Percentiles rank a stretch among this genome's conserved stretches.
Evolutionary conservation across 35 echinoderm and acorn worm genomes (phyloP).

Genomic region (Acanthaster planci): DNA sequence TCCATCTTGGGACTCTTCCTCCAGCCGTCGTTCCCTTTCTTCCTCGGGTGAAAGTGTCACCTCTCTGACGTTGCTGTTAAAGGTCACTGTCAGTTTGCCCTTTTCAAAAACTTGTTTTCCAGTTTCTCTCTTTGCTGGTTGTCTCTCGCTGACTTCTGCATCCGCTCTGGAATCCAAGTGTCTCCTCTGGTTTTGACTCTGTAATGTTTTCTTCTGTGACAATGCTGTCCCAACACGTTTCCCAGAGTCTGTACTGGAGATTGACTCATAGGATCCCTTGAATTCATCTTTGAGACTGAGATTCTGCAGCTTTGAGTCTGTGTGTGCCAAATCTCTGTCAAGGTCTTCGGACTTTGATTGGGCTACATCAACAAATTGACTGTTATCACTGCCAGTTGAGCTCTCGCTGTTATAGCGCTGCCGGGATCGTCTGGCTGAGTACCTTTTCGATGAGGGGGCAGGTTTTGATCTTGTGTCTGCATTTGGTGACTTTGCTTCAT

Average conservation of each 20-base stretch:
- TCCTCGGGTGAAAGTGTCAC: not conserved
- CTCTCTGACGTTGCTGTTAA: not conserved
- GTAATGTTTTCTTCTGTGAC: not conserved
- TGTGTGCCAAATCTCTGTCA: conserved; percentile 13
- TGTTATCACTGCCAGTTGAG: conserved; percentile 46
- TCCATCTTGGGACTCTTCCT: not conserved
- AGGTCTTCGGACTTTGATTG: conserved; percentile 9
- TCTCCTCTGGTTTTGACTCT: not conserved
- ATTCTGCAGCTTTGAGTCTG: conserved; percentile 24
- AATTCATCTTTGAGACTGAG: conserved; percentile 24
- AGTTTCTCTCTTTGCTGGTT: not conserved
- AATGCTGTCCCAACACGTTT: not conserved
- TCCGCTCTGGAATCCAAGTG: conserved; percentile 11
- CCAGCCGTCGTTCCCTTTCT: not conserved
- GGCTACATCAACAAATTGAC: not conserved
- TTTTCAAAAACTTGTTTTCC: not conserved
- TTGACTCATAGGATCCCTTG: not conserved
- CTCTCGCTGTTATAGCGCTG: conserved; percentile 34
- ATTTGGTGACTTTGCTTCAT: not conserved
- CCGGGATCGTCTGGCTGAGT: conserved; percentile 34
- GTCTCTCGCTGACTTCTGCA: conserved; percentile 1
- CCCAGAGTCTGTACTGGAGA: not conserved
- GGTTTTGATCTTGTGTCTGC: not conserved
- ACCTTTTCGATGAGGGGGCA: conserved; percentile 25
- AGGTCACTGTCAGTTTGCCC: not conserved